Conservation (phyloP, 2,888 invertebrate genomes). For the Megaustenia siamemsis region DNA sequence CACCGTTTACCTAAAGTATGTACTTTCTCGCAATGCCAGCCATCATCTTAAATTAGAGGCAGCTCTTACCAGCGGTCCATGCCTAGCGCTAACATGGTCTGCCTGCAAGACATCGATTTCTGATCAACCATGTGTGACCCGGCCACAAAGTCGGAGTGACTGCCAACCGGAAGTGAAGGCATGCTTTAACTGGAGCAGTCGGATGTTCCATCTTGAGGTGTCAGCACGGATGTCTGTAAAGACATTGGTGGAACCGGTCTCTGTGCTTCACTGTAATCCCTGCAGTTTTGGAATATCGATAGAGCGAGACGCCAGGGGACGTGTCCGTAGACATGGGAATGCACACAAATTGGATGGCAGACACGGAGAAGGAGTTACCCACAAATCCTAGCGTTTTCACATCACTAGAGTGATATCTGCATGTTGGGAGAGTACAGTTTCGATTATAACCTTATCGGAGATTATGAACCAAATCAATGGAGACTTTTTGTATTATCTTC, state of each 20-base stretch:
- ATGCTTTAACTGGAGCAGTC: background rate
- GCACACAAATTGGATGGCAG: too few species aligned
- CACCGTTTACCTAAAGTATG: too few species aligned
- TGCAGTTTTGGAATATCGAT: background rate
- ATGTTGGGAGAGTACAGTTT: too few species aligned
- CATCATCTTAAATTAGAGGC: background rate
- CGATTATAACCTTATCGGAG: too few species aligned
- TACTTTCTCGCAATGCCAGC: background rate
- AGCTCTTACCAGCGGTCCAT: background rate
- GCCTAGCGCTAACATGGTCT: background rate
- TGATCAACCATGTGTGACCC: constrained; percentile 10
- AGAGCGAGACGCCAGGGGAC: background rate
- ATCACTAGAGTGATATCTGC: background rate
- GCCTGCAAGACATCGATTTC: constrained; percentile 3
- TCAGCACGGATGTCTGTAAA: background rate
- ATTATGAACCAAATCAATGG: too few species aligned
- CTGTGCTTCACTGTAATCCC: background rate
- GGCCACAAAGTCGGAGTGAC: background rate
- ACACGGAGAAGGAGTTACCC: constrained; percentile 29
- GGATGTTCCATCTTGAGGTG: constrained; percentile 15
- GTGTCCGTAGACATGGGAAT: background rate
- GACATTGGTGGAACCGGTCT: background rate
- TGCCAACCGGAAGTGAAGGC: constrained; percentile 23
- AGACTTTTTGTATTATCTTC: too few species aligned
- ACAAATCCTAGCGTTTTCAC: background rate